Base-by-base conservation (phyloP, 2,888 invertebrate species). In the Ophion slaviceki region DNA sequence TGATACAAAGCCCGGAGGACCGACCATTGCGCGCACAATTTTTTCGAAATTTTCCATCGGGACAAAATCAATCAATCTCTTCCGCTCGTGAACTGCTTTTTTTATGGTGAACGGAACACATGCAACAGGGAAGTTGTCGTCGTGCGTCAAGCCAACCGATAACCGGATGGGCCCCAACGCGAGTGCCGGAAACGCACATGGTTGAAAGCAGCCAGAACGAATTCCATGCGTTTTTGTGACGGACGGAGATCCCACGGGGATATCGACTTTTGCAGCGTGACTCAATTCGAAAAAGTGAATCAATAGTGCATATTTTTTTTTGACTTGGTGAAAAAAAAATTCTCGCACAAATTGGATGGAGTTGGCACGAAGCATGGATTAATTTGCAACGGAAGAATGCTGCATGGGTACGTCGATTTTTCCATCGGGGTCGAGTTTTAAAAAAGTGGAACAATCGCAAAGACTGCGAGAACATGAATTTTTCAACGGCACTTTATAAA, bases 161-260 rank as follows among this genome's bases (percentile, higher is more conserved):
- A 11, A 70, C 81, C 78, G 75, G 68, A 82, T 76, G 66, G 32
- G 53, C 3, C 77, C 45, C 7, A 20, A 20, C 17, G 64, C 59
- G 24, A 71, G 40, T 36, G 78, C 75, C 80, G 81, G 83, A 87
- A 85, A 76, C 64, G 61, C 81, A 80, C 78, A 62, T 83, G 68
- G 77, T 64, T 85, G 81, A 66, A 81, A 28, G 53, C 20, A 72
- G 40, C 28, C 28, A 24, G 70, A 32, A 72, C 57, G 47, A 45
- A 28, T 64, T 17, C 62, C 53, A 57, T 47, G 24, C 77, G 47
- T 72, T 67, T 72, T 77, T 84, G 66, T 59, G 45, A 14, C 53
- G 40, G 45, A 17, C 45, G 7, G 1, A 62, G 8, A 3, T 6
- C 17, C 62, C 6, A 47, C 8, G 62, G 8, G 40, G 45, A 59